These are phyloP conservation scores for Dorcus hopei DNA, from an alignment of 2,888 invertebrate species.

Conservation along the genomic window DNA sequence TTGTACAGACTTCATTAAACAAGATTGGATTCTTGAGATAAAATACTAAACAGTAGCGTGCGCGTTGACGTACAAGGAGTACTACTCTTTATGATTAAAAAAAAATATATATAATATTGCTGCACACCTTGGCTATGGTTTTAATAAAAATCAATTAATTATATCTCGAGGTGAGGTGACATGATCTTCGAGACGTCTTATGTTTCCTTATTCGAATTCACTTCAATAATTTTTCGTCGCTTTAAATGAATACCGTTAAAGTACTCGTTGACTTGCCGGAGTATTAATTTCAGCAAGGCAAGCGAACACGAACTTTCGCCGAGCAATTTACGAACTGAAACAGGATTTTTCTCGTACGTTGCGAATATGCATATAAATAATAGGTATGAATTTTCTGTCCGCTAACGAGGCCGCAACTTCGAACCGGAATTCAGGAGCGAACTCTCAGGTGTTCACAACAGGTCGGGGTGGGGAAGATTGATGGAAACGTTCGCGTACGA, in stretches of 20 bases:
- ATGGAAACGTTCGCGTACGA: background rate
- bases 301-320: background rate
- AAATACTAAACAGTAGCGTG: no score
- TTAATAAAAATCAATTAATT: no score
- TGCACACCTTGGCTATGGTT: no score
- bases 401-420: background rate
- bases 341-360: background rate
- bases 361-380: background rate
- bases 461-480: constrained; percentile 1
- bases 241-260: background rate
- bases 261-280: background rate
- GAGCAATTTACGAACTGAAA: background rate
- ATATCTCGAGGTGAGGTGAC: no score
- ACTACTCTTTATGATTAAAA: no score
- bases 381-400: background rate
- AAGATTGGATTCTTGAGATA: no score
- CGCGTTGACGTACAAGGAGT: no score
- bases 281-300: background rate
- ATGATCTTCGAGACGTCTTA: background rate
- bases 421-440: background rate
- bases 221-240: background rate
- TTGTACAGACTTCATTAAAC: no score
- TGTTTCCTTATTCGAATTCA: constrained; percentile 8
- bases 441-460: background rate
- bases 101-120: no score